A percentile compares a stretch with the other conserved stretches of the same genome.
Evolutionary conservation across 2,797 vertebrate species (phyloP).

Genomic region (Pangasius mekongensis): DNA sequence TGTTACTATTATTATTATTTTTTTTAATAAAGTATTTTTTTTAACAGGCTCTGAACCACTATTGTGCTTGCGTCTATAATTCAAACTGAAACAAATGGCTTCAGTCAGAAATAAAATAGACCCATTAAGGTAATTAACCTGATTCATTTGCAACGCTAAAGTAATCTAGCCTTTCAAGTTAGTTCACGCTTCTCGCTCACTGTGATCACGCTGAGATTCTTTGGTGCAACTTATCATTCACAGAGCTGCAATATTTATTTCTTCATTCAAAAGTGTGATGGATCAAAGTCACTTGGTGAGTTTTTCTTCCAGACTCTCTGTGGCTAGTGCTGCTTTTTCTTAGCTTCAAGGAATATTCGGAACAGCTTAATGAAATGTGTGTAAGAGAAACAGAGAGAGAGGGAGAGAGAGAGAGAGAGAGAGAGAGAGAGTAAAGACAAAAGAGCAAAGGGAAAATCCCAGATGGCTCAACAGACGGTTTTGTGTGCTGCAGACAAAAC

Average conservation of each 20-base stretch:
- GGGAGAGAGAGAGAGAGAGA: constrained; percentile 36
- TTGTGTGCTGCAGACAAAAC: constrained; percentile 72
- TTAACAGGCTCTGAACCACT: background rate
- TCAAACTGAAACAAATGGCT: constrained; percentile 20
- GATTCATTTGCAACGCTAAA: constrained; percentile 34
- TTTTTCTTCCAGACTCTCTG: constrained; percentile 23
- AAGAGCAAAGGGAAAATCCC: constrained; percentile 64
- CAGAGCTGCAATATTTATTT: constrained; percentile 27
- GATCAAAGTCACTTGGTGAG: constrained; percentile 60
- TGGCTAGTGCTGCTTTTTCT: constrained; percentile 28
- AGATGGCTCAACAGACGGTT: constrained; percentile 77
- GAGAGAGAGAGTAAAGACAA: constrained; percentile 22
- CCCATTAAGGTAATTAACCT: constrained; percentile 17
- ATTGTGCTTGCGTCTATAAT: background rate
- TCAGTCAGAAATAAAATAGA: constrained; percentile 19
- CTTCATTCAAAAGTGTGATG: constrained; percentile 55
- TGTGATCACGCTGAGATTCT: constrained; percentile 32
- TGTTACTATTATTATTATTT: background rate
- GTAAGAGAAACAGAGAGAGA: constrained; percentile 48
- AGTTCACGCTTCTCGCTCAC: constrained; percentile 15
- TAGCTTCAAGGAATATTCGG: constrained; percentile 43
- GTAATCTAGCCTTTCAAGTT: constrained; percentile 51
- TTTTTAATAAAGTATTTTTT: background rate
- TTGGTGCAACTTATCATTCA: constrained; percentile 50
- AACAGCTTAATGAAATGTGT: constrained; percentile 43